Conservation (phyloP, 2,888 invertebrate genomes). For the Hanleya hanleyi region DNA sequence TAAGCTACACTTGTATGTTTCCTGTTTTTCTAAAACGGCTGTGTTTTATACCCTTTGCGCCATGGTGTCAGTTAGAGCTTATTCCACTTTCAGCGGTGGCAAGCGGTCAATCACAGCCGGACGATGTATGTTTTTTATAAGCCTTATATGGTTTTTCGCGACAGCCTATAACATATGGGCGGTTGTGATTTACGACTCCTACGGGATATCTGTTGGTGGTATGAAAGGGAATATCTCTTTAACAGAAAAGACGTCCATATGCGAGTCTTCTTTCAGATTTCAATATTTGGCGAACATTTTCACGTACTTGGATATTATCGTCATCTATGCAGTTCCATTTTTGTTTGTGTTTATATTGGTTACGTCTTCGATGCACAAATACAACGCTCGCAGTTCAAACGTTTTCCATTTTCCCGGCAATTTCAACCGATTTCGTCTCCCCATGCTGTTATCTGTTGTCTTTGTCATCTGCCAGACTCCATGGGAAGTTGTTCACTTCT, state of each 20-base stretch:
- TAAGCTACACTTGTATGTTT: conserved; percentile 53
- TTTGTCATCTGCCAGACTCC: conserved; percentile 48
- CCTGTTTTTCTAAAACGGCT: conserved; percentile 55
- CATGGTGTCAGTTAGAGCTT: not conserved
- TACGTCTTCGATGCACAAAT: not conserved
- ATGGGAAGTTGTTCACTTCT: conserved; percentile 51
- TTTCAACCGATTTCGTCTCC: conserved; percentile 36
- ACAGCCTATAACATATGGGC: conserved; percentile 68
- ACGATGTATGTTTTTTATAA: conserved; percentile 65
- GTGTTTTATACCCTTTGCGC: conserved; percentile 47
- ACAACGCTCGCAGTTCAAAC: not conserved
- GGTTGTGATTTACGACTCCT: conserved; percentile 53
- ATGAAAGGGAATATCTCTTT: not conserved
- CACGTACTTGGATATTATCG: conserved; percentile 48
- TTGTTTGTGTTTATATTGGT: conserved; percentile 35
- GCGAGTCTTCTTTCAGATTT: conserved; percentile 52
- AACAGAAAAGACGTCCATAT: conserved; percentile 26
- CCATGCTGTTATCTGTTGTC: conserved; percentile 43
- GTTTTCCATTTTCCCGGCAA: conserved; percentile 22
- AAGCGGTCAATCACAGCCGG: conserved; percentile 29
- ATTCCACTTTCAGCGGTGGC: not conserved
- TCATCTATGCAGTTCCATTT: conserved; percentile 50
- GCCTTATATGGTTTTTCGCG: conserved; percentile 67
- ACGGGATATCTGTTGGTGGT: conserved; percentile 14
- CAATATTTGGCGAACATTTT: conserved; percentile 47